Evolutionary conservation across 2,888 invertebrate genomes (phyloP).

Genomic region (Pteria penguin): DNA sequence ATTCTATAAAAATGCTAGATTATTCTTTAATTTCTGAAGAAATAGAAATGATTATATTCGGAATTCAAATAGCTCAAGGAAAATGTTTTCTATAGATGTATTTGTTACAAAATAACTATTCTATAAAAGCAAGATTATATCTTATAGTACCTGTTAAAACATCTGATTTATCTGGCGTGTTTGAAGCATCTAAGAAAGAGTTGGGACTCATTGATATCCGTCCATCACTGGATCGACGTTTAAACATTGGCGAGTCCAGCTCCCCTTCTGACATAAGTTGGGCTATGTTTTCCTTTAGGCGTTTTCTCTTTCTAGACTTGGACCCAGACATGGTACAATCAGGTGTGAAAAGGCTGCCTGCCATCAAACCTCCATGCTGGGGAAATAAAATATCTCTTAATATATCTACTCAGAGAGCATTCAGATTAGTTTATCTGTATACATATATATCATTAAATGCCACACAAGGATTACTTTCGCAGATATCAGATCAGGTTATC

Average conservation of each 20-base stretch:
- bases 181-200: constrained; percentile 93
- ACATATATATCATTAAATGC: too few species aligned
- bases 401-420: too few species aligned
- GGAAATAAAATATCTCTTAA: background rate
- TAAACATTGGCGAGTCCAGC: constrained; percentile 69
- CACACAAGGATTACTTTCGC: too few species aligned
- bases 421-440: too few species aligned
- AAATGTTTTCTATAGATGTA: too few species aligned
- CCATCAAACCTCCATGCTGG: background rate
- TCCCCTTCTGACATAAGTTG: constrained; percentile 82
- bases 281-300: constrained; percentile 85
- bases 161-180: constrained; percentile 79
- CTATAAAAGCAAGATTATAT: too few species aligned
- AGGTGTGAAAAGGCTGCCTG: constrained; percentile 50
- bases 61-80: too few species aligned
- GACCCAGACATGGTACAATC: constrained; percentile 67
- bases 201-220: constrained; percentile 89
- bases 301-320: constrained; percentile 89
- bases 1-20: too few species aligned
- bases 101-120: too few species aligned
- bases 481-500: too few species aligned
- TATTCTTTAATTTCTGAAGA: too few species aligned
- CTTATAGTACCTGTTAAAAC: constrained; percentile 27
- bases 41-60: too few species aligned
- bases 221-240: constrained; percentile 91